phyloP scores from a whole-genome alignment of 2,797 vertebrate genomes.

The Danio tinwini region DNA sequence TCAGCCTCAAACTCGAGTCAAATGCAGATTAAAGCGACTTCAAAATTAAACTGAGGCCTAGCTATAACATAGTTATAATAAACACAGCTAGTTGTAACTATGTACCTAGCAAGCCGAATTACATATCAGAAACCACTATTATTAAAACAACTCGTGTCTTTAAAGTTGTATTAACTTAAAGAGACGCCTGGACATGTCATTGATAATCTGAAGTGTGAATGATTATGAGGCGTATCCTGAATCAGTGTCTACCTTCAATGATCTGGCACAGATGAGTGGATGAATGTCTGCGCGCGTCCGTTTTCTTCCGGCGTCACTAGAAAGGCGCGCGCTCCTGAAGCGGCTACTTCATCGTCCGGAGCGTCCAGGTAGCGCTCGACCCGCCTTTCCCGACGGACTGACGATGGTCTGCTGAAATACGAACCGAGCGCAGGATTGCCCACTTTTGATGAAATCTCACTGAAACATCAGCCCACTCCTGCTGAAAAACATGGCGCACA shows the following conservation, averaged over 20 bases:
- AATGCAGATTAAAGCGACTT: not conserved
- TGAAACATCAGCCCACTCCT: conserved; percentile 58
- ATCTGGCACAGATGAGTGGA: conserved; percentile 52
- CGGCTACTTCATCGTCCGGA: conserved; percentile 33
- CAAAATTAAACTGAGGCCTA: not conserved
- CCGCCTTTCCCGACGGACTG: not conserved
- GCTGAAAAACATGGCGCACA: conserved; percentile 68
- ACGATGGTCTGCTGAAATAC: not conserved
- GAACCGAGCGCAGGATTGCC: conserved; percentile 7
- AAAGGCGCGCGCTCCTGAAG: conserved; percentile 55
- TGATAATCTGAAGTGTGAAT: not conserved
- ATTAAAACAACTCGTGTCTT: not conserved
- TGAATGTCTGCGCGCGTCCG: conserved; percentile 54
- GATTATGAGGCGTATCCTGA: not conserved
- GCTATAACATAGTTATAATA: conserved; percentile 33
- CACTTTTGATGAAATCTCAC: conserved; percentile 55
- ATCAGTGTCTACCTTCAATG: conserved; percentile 53
- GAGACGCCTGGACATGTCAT: not conserved
- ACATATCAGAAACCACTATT: not conserved
- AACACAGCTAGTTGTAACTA: conserved; percentile 9
- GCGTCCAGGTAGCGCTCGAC: conserved; percentile 26
- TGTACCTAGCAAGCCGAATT: conserved; percentile 1
- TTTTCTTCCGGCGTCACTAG: conserved; percentile 65
- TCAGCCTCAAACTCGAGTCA: not conserved
- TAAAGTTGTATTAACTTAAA: not conserved